These are phyloP conservation scores for Crocidura indochinensis DNA, from an alignment of 2,797 vertebrate species.

Conservation along the genomic window DNA sequence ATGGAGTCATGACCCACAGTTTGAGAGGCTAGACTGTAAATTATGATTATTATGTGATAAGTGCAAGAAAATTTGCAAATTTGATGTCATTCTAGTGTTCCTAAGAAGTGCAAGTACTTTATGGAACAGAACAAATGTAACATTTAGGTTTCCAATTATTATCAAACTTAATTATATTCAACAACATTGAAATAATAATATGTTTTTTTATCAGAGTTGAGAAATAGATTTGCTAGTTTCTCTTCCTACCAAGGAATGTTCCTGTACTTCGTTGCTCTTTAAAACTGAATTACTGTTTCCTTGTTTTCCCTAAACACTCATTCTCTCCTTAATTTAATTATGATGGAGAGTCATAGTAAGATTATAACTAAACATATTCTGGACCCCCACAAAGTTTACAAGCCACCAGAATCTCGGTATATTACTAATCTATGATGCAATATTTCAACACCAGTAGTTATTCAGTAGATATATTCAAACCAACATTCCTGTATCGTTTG, in stretches of 20 bases:
- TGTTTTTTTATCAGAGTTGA: slow-evolving; percentile 59
- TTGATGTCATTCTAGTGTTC: slow-evolving; percentile 39
- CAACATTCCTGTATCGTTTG: slow-evolving; percentile 14
- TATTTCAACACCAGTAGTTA: slow-evolving; percentile 70
- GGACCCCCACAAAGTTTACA: slow-evolving; percentile 44
- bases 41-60: slow-evolving; percentile 37
- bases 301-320: slow-evolving; percentile 59
- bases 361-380: slow-evolving; percentile 72
- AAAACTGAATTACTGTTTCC: slow-evolving; percentile 71
- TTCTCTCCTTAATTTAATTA: slow-evolving; percentile 66
- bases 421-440: slow-evolving; percentile 64
- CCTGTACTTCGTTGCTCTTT: slow-evolving; percentile 63
- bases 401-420: slow-evolving; percentile 64
- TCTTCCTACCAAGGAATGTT: slow-evolving; percentile 19
- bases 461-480: slow-evolving; percentile 57
- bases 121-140: slow-evolving; percentile 68
- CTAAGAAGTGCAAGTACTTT: slow-evolving; percentile 50
- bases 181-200: slow-evolving; percentile 60
- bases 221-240: slow-evolving; percentile 54
- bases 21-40: not conserved
- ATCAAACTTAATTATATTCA: slow-evolving; percentile 72
- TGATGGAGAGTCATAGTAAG: slow-evolving; percentile 73
- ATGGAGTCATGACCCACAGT: no score
- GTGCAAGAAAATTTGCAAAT: slow-evolving; percentile 58
- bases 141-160: slow-evolving; percentile 72